phyloP scores from a whole-genome alignment of 2,888 invertebrate genomes.

The Psylliodes chrysocephalus region DNA sequence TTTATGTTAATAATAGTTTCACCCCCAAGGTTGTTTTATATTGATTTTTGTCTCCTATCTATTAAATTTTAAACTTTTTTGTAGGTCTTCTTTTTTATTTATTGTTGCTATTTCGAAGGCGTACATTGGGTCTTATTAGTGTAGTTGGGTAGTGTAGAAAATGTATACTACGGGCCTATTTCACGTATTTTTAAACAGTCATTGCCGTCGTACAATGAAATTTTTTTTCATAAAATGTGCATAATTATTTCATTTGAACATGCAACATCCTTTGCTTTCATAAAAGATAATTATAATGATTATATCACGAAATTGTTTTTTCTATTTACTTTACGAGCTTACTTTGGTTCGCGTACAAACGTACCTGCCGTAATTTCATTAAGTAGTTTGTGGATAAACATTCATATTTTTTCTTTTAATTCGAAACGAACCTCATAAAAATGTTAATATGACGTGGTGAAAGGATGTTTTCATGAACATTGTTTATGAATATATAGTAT shows the following conservation, averaged over 20 bases:
- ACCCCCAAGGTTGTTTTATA: no score
- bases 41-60: no score
- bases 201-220: conserved; percentile 43
- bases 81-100: no score
- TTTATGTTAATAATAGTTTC: no score
- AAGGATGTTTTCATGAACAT: conserved; percentile 10
- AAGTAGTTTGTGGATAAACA: conserved; percentile 21
- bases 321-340: conserved; percentile 18
- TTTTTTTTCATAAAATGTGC: conserved; percentile 49
- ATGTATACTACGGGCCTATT: no score
- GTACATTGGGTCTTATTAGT: no score
- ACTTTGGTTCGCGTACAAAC: conserved; percentile 22
- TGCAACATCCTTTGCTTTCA: conserved; percentile 46
- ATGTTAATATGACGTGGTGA: conserved; percentile 23
- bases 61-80: no score
- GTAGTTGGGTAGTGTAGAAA: no score
- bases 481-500: neutral
- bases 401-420: conserved; percentile 5
- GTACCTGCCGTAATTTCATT: conserved; percentile 36
- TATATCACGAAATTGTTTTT: conserved; percentile 25
- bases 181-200: neutral
- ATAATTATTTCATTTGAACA: conserved; percentile 50
- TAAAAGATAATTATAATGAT: conserved; percentile 29
- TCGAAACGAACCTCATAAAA: conserved; percentile 5
- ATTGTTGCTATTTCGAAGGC: no score